These are phyloP conservation scores for Conus ventricosus DNA, from an alignment of 1,140 invertebrate genomes.

Conservation along the genomic window DNA sequence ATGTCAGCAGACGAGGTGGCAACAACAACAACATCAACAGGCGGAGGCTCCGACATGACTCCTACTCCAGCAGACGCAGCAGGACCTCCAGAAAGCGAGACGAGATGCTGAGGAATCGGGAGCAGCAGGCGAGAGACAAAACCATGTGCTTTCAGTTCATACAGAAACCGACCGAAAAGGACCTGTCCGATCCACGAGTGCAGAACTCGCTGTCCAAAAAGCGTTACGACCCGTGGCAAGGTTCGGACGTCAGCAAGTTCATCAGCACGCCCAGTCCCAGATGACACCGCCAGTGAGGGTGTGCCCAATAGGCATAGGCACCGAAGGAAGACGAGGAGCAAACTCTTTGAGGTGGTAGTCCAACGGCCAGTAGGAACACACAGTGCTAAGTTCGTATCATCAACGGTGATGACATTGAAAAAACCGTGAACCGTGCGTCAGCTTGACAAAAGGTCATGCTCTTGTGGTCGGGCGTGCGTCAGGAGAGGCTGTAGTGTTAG, in stretches of 20 bases:
- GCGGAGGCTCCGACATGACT: not conserved
- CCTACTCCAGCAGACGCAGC: not conserved
- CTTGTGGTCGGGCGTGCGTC: not conserved
- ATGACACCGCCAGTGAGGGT: no score
- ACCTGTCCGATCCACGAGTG: not conserved
- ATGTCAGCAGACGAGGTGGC: not conserved
- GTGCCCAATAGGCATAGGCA: no score
- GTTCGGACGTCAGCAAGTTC: no score
- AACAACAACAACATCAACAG: not conserved
- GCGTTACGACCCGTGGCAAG: no score
- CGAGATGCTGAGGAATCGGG: no score
- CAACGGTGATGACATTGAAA: not conserved
- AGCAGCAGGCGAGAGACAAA: not conserved
- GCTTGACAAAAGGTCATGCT: not conserved
- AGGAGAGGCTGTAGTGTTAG: not conserved
- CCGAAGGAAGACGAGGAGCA: no score
- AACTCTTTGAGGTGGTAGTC: not conserved
- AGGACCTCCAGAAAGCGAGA: no score
- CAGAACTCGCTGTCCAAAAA: not conserved
- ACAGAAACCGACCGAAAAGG: not conserved
- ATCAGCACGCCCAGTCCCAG: no score
- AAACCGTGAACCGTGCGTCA: no score
- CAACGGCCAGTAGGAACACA: not conserved
- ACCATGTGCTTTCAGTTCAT: not conserved
- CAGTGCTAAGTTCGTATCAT: not conserved